Evolutionary conservation across 1,140 invertebrate species (phyloP).

Genomic region (Notospermus geniculatus): DNA sequence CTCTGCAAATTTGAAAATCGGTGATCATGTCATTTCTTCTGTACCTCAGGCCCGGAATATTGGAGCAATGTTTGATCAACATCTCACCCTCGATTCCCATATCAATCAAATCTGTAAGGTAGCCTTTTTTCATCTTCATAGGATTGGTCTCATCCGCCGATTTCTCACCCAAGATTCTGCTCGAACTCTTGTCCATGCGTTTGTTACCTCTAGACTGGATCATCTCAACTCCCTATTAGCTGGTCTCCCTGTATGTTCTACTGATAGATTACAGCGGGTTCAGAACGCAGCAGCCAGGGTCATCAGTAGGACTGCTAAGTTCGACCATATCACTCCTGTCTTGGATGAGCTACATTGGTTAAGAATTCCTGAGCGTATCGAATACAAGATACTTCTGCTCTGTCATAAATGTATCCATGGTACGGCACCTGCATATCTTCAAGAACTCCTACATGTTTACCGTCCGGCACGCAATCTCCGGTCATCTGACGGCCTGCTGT

Average conservation of each 20-base stretch:
- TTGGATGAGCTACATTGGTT: constrained; percentile 3
- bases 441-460: constrained; percentile 2
- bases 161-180: not conserved
- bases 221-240: not conserved
- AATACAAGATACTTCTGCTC: not conserved
- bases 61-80: constrained; percentile 2
- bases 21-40: no score
- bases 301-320: not conserved
- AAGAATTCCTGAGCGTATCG: not conserved
- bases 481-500: constrained; percentile 1
- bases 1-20: no score
- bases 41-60: not conserved
- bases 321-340: constrained; percentile 7
- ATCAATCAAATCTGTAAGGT: not conserved
- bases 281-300: constrained; percentile 1
- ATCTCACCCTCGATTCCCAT: constrained; percentile 4
- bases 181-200: not conserved
- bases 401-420: constrained; percentile 5
- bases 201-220: constrained; percentile 2
- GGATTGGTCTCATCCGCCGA: not conserved
- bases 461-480: not conserved
- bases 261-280: constrained; percentile 5
- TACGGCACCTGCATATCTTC: not conserved
- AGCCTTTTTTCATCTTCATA: not conserved
- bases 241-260: constrained; percentile 2